Percentiles rank a stretch among this genome's conserved stretches.
phyloP scores from a whole-genome alignment of 2,797 vertebrate genomes.

The Taeniopygia guttata region DNA sequence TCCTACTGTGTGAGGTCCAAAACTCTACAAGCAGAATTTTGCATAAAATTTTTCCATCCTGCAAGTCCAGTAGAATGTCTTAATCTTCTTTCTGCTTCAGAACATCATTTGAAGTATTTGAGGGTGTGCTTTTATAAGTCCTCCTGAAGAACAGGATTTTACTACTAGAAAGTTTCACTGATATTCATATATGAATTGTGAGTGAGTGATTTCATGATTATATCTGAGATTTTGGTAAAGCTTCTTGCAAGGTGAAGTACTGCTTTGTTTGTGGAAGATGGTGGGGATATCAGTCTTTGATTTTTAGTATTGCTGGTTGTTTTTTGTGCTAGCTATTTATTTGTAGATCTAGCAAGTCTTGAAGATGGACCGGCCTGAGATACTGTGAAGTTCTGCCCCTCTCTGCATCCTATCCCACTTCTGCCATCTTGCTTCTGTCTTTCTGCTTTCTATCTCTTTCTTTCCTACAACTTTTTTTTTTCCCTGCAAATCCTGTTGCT shows the following conservation, averaged over 20 bases:
- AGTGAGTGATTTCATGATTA: neutral
- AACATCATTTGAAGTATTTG: neutral
- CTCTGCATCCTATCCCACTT: accelerated
- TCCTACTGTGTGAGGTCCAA: neutral
- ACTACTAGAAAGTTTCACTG: neutral
- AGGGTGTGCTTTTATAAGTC: neutral
- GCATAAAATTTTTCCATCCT: neutral
- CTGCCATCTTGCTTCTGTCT: neutral
- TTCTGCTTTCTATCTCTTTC: neutral
- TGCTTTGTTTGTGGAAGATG: neutral
- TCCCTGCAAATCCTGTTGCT: neutral
- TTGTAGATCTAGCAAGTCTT: neutral
- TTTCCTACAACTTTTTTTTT: neutral
- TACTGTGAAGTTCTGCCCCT: neutral
- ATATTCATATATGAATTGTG: neutral
- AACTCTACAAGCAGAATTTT: neutral
- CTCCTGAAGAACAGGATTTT: neutral
- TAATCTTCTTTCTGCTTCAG: neutral
- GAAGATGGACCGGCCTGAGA: neutral
- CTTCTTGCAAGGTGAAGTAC: neutral
- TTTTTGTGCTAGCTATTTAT: neutral
- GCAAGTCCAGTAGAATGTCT: neutral
- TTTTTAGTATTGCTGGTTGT: neutral
- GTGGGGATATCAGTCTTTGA: neutral
- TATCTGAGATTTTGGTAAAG: neutral